Percentiles rank a stretch among this genome's conserved stretches.
These are phyloP conservation scores for Tinamus guttatus DNA, from an alignment of 2,113 vertebrate genomes.

Conservation along the genomic window DNA sequence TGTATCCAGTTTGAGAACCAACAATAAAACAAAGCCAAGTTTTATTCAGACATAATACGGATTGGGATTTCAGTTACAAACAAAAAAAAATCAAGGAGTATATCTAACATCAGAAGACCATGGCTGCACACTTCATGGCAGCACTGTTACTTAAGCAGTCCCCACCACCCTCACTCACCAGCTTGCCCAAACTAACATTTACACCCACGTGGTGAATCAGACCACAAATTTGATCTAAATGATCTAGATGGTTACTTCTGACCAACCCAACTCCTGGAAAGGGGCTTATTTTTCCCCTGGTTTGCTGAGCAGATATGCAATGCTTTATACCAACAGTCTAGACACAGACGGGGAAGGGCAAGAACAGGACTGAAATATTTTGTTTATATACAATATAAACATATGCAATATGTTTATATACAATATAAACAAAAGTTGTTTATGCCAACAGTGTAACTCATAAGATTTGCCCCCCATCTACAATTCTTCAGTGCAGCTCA, in stretches of 20 bases:
- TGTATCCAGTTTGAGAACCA: background rate
- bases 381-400: no score
- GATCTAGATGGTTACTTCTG: background rate
- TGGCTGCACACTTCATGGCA: background rate
- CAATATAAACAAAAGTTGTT: background rate
- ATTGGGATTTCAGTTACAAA: background rate
- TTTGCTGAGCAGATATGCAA: background rate
- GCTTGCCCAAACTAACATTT: constrained; percentile 11
- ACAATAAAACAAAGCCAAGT: background rate
- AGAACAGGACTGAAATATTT: background rate
- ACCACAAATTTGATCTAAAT: background rate
- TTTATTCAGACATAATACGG: background rate
- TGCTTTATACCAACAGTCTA: background rate
- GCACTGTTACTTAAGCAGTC: background rate
- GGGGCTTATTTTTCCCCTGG: background rate
- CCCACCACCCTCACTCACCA: background rate
- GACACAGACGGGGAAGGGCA: background rate
- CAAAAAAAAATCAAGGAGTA: background rate
- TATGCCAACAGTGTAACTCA: background rate
- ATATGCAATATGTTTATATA: no score
- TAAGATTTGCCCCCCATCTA: background rate
- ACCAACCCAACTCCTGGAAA: background rate
- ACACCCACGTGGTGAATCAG: background rate
- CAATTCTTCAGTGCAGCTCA: background rate
- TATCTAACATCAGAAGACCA: background rate